phyloP scores from a whole-genome alignment of 2,113 vertebrate genomes.

The Alethe castanea region DNA sequence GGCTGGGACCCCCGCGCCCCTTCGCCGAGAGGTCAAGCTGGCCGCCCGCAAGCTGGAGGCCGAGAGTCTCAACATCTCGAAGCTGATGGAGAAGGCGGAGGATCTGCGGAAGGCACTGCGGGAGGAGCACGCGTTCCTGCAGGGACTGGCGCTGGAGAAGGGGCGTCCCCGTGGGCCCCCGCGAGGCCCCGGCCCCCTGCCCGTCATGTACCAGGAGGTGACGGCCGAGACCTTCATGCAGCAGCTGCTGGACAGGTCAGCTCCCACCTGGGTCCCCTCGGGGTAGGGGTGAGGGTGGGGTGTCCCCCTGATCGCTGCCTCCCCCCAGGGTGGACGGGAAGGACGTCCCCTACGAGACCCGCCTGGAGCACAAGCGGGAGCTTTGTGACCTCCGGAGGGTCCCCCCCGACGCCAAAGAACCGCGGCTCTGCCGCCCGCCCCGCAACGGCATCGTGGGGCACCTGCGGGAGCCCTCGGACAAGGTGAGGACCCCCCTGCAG shows the following conservation, averaged over 20 bases:
- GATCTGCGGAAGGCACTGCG: slow-evolving; percentile 90
- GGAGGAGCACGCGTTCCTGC: slow-evolving; percentile 90
- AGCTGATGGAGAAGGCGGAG: slow-evolving; percentile 94
- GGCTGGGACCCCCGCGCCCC: slow-evolving; percentile 75
- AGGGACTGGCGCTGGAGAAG: slow-evolving; percentile 80
- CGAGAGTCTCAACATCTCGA: slow-evolving; percentile 93
- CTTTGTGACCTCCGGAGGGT: slow-evolving; percentile 64
- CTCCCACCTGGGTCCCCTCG: neutral
- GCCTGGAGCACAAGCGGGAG: slow-evolving; percentile 77
- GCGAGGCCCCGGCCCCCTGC: slow-evolving; percentile 81
- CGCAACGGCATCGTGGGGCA: slow-evolving; percentile 81
- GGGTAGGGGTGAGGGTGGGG: neutral
- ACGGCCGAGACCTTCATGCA: slow-evolving; percentile 96
- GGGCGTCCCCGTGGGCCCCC: slow-evolving; percentile 77
- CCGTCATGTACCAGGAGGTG: slow-evolving; percentile 85
- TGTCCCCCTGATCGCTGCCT: no score
- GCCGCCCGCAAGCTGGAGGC: slow-evolving; percentile 81
- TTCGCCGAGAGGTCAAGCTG: slow-evolving; percentile 75
- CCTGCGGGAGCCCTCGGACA: slow-evolving; percentile 70
- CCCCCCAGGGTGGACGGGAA: slow-evolving; percentile 89
- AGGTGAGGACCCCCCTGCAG: slow-evolving; percentile 23
- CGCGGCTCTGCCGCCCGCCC: slow-evolving; percentile 81
- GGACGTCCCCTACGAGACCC: slow-evolving; percentile 75
- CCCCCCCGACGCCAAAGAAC: slow-evolving; percentile 85
- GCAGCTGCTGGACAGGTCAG: slow-evolving; percentile 92